These are phyloP conservation scores for Hanleya hanleyi DNA, from an alignment of 2,888 invertebrate genomes.

Conservation along the genomic window DNA sequence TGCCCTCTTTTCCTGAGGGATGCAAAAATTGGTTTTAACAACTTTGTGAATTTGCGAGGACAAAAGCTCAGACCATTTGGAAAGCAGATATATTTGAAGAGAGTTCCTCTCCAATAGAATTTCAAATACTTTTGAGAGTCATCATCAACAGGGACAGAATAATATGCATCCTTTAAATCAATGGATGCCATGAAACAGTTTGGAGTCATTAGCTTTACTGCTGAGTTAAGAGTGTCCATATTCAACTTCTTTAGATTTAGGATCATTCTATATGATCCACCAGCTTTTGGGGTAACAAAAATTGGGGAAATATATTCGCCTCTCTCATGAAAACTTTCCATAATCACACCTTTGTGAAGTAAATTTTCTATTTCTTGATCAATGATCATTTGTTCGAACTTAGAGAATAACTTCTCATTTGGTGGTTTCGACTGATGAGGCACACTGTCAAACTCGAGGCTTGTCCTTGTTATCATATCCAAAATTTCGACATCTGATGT, in stretches of 20 bases:
- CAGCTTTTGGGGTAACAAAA: slow-evolving; percentile 29
- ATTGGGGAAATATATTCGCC: slow-evolving; percentile 26
- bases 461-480: neutral
- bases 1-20: slow-evolving; percentile 5
- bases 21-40: neutral
- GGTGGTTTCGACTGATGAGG: neutral
- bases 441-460: neutral
- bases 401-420: neutral
- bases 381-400: neutral
- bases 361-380: neutral
- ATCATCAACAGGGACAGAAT: slow-evolving; percentile 23
- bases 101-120: slow-evolving; percentile 27
- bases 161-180: slow-evolving; percentile 36
- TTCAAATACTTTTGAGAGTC: slow-evolving; percentile 22
- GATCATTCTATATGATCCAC: slow-evolving; percentile 30
- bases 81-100: slow-evolving; percentile 24
- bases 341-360: neutral
- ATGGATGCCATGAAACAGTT: slow-evolving; percentile 34
- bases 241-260: slow-evolving; percentile 38
- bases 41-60: slow-evolving; percentile 3
- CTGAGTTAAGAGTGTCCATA: slow-evolving; percentile 39
- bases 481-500: neutral
- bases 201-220: slow-evolving; percentile 19
- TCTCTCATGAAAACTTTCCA: neutral
- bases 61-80: slow-evolving; percentile 26